A percentile compares a stretch with the other conserved stretches of the same genome.
Conservation (phyloP, 2,888 invertebrate genomes). For the Drosophila subquinaria region DNA sequence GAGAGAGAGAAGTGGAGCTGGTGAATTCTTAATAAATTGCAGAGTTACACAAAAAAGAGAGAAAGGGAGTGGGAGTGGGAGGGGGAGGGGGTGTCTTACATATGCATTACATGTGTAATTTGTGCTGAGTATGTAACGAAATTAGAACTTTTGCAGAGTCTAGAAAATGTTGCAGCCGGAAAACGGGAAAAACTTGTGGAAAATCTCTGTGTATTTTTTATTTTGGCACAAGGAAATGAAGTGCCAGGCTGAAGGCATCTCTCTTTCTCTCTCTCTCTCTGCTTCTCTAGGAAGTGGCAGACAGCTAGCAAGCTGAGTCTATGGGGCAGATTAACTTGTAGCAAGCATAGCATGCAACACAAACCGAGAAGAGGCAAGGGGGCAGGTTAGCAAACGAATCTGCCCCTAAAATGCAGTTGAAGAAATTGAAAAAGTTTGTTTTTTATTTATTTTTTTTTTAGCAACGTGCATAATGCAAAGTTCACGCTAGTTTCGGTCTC, state of each 20-base stretch:
- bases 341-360: slow-evolving; percentile 52
- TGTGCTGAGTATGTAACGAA: slow-evolving; percentile 72
- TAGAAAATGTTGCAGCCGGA: slow-evolving; percentile 22
- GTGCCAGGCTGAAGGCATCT: slow-evolving; percentile 32
- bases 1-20: neutral
- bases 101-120: slow-evolving; percentile 81
- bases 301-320: slow-evolving; percentile 70
- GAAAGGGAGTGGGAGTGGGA: no score
- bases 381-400: neutral
- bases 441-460: slow-evolving; percentile 21
- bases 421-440: slow-evolving; percentile 78
- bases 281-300: slow-evolving; percentile 28
- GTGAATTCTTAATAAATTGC: slow-evolving; percentile 68
- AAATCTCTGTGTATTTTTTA: slow-evolving; percentile 33
- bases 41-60: slow-evolving; percentile 14
- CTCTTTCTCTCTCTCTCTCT: neutral
- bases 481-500: slow-evolving; percentile 50
- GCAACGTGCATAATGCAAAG: slow-evolving; percentile 54
- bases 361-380: neutral
- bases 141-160: slow-evolving; percentile 68
- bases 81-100: slow-evolving; percentile 43
- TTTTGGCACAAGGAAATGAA: slow-evolving; percentile 51
- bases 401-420: slow-evolving; percentile 68
- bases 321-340: slow-evolving; percentile 77
- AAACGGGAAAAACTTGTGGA: slow-evolving; percentile 44